phyloP scores from a whole-genome alignment of 2,797 vertebrate species.

The Sebastes melanostomus region DNA sequence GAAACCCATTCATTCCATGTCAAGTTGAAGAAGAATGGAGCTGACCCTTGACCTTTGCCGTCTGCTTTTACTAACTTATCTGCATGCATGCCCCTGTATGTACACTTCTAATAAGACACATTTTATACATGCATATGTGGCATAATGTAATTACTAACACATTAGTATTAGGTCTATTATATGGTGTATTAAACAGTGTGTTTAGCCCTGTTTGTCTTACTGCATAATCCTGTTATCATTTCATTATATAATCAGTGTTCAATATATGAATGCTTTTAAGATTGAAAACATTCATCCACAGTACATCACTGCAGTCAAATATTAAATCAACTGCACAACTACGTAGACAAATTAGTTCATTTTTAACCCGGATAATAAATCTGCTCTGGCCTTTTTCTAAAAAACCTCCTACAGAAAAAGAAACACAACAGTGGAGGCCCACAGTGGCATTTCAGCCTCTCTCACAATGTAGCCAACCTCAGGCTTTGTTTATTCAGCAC shows the following conservation, averaged over 20 bases:
- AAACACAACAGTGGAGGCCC: constrained; percentile 10
- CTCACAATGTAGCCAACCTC: constrained; percentile 43
- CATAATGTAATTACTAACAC: background rate
- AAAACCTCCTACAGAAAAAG: constrained; percentile 2
- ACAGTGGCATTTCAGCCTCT: constrained; percentile 45
- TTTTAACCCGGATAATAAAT: constrained; percentile 11
- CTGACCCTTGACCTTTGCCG: constrained; percentile 57
- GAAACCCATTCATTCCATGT: background rate
- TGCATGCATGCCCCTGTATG: constrained; percentile 40
- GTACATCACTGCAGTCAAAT: background rate
- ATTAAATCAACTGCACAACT: background rate
- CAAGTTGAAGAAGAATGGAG: constrained; percentile 41
- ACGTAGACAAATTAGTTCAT: background rate
- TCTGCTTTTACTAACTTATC: constrained; percentile 28
- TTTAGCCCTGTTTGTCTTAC: background rate
- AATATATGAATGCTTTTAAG: background rate
- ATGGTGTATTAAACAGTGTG: background rate
- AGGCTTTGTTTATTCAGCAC: constrained; percentile 61
- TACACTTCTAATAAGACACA: background rate
- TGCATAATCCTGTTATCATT: background rate
- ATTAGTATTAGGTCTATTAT: background rate
- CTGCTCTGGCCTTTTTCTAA: constrained; percentile 6
- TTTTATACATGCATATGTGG: background rate
- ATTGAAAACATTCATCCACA: background rate
- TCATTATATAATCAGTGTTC: background rate